Conservation (phyloP, 2,888 invertebrate genomes). For the Andrena bicolor region DNA sequence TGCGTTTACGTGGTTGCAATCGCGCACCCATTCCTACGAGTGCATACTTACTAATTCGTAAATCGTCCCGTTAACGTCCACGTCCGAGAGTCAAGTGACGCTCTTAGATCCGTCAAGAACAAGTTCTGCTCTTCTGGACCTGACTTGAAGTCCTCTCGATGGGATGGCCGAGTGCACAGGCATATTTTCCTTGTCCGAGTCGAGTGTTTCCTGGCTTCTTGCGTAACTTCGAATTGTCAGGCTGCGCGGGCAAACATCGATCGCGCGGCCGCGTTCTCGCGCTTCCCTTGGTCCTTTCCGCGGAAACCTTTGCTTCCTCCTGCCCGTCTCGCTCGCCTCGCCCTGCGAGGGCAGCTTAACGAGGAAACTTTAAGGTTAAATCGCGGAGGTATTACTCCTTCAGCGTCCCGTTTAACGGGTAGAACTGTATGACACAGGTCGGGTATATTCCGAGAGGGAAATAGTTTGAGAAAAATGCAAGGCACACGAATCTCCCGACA, state of each 20-base stretch:
- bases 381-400: slow-evolving; percentile 55
- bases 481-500: background rate
- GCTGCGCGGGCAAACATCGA: slow-evolving; percentile 53
- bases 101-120: slow-evolving; percentile 74
- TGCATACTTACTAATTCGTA: slow-evolving; percentile 76
- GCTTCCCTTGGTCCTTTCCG: slow-evolving; percentile 34
- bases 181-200: slow-evolving; percentile 51
- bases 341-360: slow-evolving; percentile 54
- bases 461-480: background rate
- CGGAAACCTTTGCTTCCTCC: slow-evolving; percentile 52
- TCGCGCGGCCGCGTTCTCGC: slow-evolving; percentile 37
- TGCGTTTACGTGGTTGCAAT: slow-evolving; percentile 70
- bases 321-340: background rate
- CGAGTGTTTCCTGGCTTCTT: slow-evolving; percentile 34
- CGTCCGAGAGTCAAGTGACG: slow-evolving; percentile 54
- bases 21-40: slow-evolving; percentile 60
- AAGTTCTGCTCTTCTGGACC: slow-evolving; percentile 57
- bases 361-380: slow-evolving; percentile 67
- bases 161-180: slow-evolving; percentile 49
- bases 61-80: slow-evolving; percentile 62
- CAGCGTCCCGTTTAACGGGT: slow-evolving; percentile 43
- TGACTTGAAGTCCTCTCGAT: slow-evolving; percentile 67
- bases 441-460: background rate
- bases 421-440: background rate
- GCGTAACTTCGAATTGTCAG: slow-evolving; percentile 51